Evolutionary conservation across 2,113 vertebrate species (phyloP), one percentile per base, ranked within the genome.

Genomic region (Oxyura jamaicensis): DNA sequence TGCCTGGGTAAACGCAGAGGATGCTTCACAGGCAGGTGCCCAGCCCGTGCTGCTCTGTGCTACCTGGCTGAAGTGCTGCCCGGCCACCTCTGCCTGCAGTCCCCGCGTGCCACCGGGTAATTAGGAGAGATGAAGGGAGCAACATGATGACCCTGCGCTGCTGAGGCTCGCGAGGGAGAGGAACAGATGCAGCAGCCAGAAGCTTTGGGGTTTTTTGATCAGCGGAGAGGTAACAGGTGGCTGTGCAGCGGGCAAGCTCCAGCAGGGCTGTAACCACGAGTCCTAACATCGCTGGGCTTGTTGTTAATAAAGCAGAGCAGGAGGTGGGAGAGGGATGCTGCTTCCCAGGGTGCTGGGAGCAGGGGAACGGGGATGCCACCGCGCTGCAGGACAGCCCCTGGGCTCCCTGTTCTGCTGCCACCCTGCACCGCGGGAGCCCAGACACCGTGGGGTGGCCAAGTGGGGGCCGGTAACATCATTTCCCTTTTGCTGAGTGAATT

Each of bases 181-280:
- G 46, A 89, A 55, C 83, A 94, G 95, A 82, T 85, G 91, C 78
- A 36, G 93, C 93, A 74, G 78, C 67, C 95, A 86, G 90, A 50
- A 91, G 50, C 46, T 90, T 68, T 60, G 84, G 72, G 58, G 13
- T 59, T 56, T 92, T 83, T 63, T 36, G 44, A 23, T 62, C 88
- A 86, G 77, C 23, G 3, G 46, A 59, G 75, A 74, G 42, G 50
- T 39, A 91, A 74, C 95, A 74, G 93, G 88, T 62, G 25, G 88
- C 39, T 44, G 55, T 56, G 25, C 36, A 6, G 39, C 2, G 6
- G 39, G 53, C 52, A 36, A 66, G 79, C 76, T 92, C 76, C 91
- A 65, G 6, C 9, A 12, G 84, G 75, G 90, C 82, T 11, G 4
- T 28, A 42, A 60, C 10, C 13, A 6, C 0, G 9, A 25, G 71